These are phyloP conservation scores for Acanthosepion lycidas DNA, from an alignment of 2,888 invertebrate genomes.

Conservation along the genomic window DNA sequence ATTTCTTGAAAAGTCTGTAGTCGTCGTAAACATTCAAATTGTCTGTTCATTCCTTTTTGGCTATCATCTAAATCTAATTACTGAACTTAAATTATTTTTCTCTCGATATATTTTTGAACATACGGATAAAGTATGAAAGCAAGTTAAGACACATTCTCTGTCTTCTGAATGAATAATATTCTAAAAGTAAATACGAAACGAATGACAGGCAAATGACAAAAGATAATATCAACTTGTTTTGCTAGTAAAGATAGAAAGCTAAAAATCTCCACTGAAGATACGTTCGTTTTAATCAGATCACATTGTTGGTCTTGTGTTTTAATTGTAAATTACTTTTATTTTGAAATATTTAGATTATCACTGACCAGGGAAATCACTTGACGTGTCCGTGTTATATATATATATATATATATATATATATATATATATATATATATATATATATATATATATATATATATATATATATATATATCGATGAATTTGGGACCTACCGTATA, in stretches of 20 bases:
- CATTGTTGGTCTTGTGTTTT: no score
- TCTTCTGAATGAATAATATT: neutral
- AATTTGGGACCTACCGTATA: no score
- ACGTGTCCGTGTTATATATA: no score
- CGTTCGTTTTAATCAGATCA: no score
- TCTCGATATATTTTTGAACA: neutral
- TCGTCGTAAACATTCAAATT: neutral
- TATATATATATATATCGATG: no score
- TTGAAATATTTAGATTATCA: no score
- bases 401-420: no score
- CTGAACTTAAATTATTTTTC: neutral
- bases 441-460: no score
- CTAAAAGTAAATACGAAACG: neutral
- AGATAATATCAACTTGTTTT: neutral
- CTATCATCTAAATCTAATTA: neutral
- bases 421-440: no score
- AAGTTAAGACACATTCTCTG: neutral
- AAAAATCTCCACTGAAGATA: no score
- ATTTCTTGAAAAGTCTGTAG: neutral
- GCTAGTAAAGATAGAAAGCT: neutral
- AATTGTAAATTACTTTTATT: no score
- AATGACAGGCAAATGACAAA: neutral
- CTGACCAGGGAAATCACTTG: no score
- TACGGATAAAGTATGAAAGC: neutral
- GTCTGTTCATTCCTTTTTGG: neutral